A percentile compares a stretch with the other conserved stretches of the same genome.
Conservation (phyloP, 1,140 invertebrate species). For the Ips nitidus region DNA sequence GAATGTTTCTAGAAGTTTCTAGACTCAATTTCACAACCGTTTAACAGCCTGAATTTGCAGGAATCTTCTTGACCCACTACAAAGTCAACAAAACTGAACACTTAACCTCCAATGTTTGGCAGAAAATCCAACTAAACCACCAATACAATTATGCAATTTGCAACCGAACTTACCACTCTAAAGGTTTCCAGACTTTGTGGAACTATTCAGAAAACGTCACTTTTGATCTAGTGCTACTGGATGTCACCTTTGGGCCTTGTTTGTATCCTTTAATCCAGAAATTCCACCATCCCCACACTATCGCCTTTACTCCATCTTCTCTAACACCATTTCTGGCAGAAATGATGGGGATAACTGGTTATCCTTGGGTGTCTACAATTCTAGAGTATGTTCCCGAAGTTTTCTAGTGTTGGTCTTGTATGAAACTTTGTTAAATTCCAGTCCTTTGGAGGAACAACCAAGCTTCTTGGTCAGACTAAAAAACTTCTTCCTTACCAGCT, state of each 20-base stretch:
- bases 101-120: constrained; percentile 3
- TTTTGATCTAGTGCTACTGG: constrained; percentile 41
- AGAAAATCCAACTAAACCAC: constrained; percentile 11
- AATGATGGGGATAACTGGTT: constrained; percentile 33
- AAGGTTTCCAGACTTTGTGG: constrained; percentile 33
- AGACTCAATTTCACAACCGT: too few species aligned
- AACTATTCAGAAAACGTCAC: constrained; percentile 37
- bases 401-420: background rate
- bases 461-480: constrained; percentile 31
- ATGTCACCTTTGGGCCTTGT: constrained; percentile 35
- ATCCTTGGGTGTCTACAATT: constrained; percentile 21
- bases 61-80: constrained; percentile 20
- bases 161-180: constrained; percentile 26
- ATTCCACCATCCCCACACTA: constrained; percentile 30
- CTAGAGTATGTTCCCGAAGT: constrained; percentile 11
- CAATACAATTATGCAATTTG: constrained; percentile 29
- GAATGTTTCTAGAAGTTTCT: too few species aligned
- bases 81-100: constrained; percentile 20
- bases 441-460: background rate
- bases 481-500: constrained; percentile 34
- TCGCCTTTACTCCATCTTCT: constrained; percentile 38
- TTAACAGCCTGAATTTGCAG: constrained; percentile 1
- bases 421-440: background rate
- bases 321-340: constrained; percentile 35
- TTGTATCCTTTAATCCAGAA: constrained; percentile 37